Percentiles rank a stretch among this genome's conserved stretches.
Conservation (phyloP, 2,888 invertebrate species). For the Polymixis flavicincta region DNA sequence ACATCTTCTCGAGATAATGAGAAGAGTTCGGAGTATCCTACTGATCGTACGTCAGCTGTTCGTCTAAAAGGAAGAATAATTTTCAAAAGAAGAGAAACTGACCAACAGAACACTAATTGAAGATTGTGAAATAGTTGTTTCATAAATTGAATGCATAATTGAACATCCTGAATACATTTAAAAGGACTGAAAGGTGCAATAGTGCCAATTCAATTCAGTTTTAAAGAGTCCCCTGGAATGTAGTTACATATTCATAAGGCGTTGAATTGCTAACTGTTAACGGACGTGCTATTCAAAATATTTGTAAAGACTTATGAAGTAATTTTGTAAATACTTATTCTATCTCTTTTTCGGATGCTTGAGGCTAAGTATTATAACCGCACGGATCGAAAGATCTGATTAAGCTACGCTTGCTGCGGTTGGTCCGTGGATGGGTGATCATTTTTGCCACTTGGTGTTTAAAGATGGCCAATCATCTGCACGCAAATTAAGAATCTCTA, state of each 20-base stretch:
- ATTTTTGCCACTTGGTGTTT: too few relatives aligned
- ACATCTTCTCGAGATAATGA: conserved; percentile 98
- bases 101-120: background rate
- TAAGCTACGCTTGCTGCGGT: too few relatives aligned
- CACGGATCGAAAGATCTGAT: too few relatives aligned
- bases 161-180: conserved; percentile 20
- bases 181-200: conserved; percentile 22
- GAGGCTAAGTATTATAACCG: too few relatives aligned
- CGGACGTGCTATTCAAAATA: background rate
- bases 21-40: conserved; percentile 98
- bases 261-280: conserved; percentile 14
- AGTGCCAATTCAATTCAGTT: conserved; percentile 23
- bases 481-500: too few relatives aligned
- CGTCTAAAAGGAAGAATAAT: conserved; percentile 91
- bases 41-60: conserved; percentile 98
- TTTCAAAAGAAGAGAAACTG: fast-evolving
- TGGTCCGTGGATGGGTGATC: too few relatives aligned
- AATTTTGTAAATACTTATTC: background rate
- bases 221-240: background rate
- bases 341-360: background rate
- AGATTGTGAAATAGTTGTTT: background rate
- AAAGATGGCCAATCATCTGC: too few relatives aligned
- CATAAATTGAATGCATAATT: conserved; percentile 14
- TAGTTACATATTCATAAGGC: conserved; percentile 45
- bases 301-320: conserved; percentile 1